Evolutionary conservation across 2,888 invertebrate species (phyloP).

Genomic region (Acanthosepion pharaonis): DNA sequence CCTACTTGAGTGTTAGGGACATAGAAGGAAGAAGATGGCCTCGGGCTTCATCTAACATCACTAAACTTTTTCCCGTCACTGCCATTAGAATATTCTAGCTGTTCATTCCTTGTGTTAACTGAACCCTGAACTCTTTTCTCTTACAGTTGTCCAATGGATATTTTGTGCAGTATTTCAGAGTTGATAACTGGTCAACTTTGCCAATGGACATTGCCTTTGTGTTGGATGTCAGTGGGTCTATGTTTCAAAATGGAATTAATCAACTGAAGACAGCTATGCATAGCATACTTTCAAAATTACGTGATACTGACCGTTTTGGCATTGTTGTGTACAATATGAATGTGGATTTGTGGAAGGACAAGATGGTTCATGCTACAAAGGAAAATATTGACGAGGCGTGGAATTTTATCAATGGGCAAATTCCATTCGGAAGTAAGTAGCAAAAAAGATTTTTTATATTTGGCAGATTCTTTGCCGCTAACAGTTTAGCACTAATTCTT

Average conservation of each 20-base stretch:
- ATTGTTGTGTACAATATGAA: conserved; percentile 41
- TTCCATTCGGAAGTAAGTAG: conserved; percentile 23
- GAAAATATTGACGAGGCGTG: not conserved
- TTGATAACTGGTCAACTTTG: conserved; percentile 73
- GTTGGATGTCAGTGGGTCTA: conserved; percentile 83
- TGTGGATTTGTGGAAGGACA: conserved; percentile 38
- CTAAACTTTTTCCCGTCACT: no score
- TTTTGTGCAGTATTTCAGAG: conserved; percentile 85
- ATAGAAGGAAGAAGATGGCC: no score
- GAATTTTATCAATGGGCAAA: not conserved
- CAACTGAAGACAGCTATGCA: conserved; percentile 76
- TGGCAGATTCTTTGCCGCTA: not conserved
- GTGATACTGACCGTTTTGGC: conserved; percentile 43
- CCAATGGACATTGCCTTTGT: conserved; percentile 82
- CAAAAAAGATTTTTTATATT: not conserved
- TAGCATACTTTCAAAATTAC: conserved; percentile 39
- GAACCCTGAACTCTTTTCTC: not conserved
- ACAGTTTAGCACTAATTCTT: not conserved
- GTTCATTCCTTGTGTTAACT: not conserved
- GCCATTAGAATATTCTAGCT: no score
- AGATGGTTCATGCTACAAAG: not conserved
- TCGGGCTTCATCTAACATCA: no score
- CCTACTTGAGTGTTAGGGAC: no score
- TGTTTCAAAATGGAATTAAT: conserved; percentile 81
- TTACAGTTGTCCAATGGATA: conserved; percentile 77